Evolutionary conservation across 2,888 invertebrate genomes (phyloP).

Genomic region (Leptarthrus brevirostris): DNA sequence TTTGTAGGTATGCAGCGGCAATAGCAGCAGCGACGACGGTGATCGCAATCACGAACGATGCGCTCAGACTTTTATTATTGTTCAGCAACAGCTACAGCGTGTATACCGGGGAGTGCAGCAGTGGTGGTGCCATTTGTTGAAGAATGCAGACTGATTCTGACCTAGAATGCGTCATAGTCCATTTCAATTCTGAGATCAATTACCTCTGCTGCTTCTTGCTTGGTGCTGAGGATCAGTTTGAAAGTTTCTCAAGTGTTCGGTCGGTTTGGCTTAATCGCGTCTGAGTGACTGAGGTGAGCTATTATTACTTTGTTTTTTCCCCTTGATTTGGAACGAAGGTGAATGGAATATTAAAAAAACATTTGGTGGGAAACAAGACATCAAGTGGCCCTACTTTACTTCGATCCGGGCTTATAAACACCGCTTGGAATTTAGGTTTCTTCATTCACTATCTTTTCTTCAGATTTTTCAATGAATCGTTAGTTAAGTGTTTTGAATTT

Average conservation of each 20-base stretch:
- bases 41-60: slow-evolving; percentile 22
- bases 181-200: slow-evolving; percentile 40
- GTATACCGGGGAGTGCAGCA: not conserved
- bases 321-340: slow-evolving; percentile 29
- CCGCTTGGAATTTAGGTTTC: slow-evolving; percentile 9
- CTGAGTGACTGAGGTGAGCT: not conserved
- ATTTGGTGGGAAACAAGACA: slow-evolving; percentile 9
- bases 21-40: not conserved
- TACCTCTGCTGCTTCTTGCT: slow-evolving; percentile 4
- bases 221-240: slow-evolving; percentile 1
- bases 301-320: not conserved
- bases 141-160: slow-evolving; percentile 47
- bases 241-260: not conserved
- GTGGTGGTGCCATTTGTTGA: slow-evolving; percentile 10
- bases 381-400: not conserved
- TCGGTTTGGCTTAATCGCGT: not conserved
- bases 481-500: no score
- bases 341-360: slow-evolving; percentile 39
- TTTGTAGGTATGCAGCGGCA: slow-evolving; percentile 4
- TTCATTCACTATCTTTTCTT: slow-evolving; percentile 1
- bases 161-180: slow-evolving; percentile 46
- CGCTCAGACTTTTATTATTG: slow-evolving; percentile 11
- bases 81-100: not conserved
- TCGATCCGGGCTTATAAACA: not conserved
- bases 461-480: not conserved